Evolutionary conservation across 2,113 vertebrate genomes (phyloP), one percentile per base, ranked within the genome.

Genomic region (Sebastes fasciatus): DNA sequence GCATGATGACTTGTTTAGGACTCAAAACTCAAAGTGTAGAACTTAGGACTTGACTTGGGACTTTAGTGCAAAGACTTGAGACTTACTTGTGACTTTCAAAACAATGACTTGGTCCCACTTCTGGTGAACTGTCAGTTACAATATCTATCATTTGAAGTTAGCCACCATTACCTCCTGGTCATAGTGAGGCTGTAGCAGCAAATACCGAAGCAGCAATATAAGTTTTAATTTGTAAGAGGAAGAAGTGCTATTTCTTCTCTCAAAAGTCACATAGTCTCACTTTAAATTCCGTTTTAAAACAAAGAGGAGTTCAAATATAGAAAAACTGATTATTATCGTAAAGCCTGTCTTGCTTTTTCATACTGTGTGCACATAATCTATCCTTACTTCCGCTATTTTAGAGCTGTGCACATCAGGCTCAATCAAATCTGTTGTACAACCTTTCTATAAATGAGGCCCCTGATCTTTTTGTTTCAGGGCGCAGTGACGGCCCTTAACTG

Each of bases 391-490:
- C 8, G 48, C 34, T 14, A n/a, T 45, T 60, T 51, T n/a, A 77
- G 11, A 70, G 34, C 23, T 55, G 69, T 48, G 48, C 74, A 79
- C 64, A 40, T 69, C 16, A 40, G 65, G 16, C 61, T 71, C 54
- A 77, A 81, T 91, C 82, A 82, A 91, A 89, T 88, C 85, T 76
- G 71, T 83, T 81, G 86, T 72, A 69, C 78, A 57, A 1, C 2
- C 11, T 79, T 75, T 52, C 26, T 10, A 45, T 86, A 76, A 85
- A 88, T 86, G 86, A 87, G 87, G 83, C 85, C 84, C 89, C 86
- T 85, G 91, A 86, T 79, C 61, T 80, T 34, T 55, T 43, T 74
- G 87, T 86, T 84, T 80, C 57, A 67, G 81, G 68, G 77, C 77
- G 17, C 74, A 70, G 86, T 55, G 48, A 85, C 6, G 63, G 86